Evolutionary conservation across 1,140 invertebrate genomes (phyloP).

Genomic region (Achroia grisella): DNA sequence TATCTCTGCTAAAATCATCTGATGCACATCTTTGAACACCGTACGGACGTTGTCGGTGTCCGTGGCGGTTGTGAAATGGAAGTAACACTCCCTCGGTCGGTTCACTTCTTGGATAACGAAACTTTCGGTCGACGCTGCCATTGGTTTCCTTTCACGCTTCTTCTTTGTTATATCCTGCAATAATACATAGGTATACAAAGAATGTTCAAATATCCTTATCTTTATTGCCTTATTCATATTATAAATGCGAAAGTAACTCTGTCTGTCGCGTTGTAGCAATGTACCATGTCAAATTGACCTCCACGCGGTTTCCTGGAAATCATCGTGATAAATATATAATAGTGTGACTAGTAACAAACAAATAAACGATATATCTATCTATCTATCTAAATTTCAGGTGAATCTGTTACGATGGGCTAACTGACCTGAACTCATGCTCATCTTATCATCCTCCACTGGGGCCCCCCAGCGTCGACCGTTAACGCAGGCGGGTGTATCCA

Average conservation of each 20-base stretch:
- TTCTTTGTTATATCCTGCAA: slow-evolving; percentile 54
- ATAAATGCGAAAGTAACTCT: background rate
- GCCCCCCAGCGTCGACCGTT: too few species aligned
- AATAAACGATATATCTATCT: too few species aligned
- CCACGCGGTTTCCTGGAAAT: too few species aligned
- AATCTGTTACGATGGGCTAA: too few species aligned
- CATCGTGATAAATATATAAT: too few species aligned
- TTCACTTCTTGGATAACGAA: slow-evolving; percentile 38
- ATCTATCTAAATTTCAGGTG: too few species aligned
- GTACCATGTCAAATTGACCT: too few species aligned
- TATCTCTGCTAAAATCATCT: slow-evolving; percentile 79
- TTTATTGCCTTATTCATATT: background rate
- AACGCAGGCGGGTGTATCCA: too few species aligned
- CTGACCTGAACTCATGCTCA: too few species aligned
- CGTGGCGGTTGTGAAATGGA: slow-evolving; percentile 83
- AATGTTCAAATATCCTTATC: background rate
- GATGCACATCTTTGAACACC: slow-evolving; percentile 82
- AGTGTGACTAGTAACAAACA: too few species aligned
- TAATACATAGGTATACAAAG: background rate
- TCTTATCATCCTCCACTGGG: too few species aligned
- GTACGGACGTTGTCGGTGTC: slow-evolving; percentile 81
- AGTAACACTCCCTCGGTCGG: slow-evolving; percentile 75
- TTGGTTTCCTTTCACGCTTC: slow-evolving; percentile 26
- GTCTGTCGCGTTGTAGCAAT: too few species aligned
- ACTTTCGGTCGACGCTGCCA: slow-evolving; percentile 27